A percentile compares a stretch with the other conserved stretches of the same genome.
Conservation (phyloP, 2,888 invertebrate genomes). For the Byasa hedistus region DNA sequence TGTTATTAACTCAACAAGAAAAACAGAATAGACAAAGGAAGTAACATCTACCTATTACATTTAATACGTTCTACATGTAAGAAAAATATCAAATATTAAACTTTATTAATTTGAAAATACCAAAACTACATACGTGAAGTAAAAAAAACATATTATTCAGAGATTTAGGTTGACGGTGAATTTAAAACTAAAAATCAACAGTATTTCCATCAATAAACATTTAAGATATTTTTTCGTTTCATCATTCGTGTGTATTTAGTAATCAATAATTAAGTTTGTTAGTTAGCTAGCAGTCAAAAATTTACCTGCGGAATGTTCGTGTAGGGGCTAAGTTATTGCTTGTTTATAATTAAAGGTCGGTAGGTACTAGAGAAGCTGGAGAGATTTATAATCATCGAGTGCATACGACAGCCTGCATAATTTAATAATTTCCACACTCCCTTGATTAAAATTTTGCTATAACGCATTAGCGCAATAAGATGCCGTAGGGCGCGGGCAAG, state of each 20-base stretch:
- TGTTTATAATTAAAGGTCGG: conserved; percentile 44
- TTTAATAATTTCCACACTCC: conserved; percentile 75
- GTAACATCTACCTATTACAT: not conserved
- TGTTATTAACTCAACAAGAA: not conserved
- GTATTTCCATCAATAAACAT: no score
- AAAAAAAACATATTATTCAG: no score
- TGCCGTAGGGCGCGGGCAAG: conserved; percentile 66
- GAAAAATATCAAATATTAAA: not conserved
- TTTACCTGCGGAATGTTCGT: conserved; percentile 40
- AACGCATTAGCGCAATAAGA: conserved; percentile 69
- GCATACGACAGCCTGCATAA: conserved; percentile 79
- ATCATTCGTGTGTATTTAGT: no score
- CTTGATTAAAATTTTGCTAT: conserved; percentile 78
- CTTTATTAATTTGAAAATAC: no score
- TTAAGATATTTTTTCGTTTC: no score
- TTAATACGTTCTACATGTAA: not conserved
- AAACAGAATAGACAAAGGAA: not conserved
- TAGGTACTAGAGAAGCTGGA: conserved; percentile 55
- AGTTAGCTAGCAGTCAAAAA: conserved; percentile 23
- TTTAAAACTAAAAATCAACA: no score
- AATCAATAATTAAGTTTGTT: not conserved
- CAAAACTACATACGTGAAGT: no score
- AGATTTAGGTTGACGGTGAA: no score
- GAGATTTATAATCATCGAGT: conserved; percentile 72
- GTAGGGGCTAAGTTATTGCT: conserved; percentile 44